phyloP scores from a whole-genome alignment of 37 sponge, comb jelly and placozoan genomes.

The Petrosia ficiformis region DNA sequence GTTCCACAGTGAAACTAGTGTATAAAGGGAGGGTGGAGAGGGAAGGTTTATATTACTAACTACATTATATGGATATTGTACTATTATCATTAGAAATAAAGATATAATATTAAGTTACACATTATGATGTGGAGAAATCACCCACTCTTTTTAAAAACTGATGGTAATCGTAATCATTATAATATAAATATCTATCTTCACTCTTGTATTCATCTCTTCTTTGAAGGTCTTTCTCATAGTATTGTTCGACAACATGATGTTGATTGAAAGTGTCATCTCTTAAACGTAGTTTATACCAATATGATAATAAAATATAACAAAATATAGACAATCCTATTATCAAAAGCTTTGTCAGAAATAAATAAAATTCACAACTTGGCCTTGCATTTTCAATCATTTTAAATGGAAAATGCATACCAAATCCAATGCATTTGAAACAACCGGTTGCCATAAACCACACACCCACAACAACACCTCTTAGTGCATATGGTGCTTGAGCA shows the following conservation, averaged over 20 bases:
- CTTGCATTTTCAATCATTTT: background rate
- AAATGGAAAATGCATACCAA: background rate
- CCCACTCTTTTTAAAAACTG: too few species aligned
- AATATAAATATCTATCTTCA: background rate
- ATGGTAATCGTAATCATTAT: too few species aligned
- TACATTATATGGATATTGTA: too few species aligned
- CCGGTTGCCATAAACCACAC: background rate
- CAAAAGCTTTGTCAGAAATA: background rate
- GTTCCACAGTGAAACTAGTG: too few species aligned
- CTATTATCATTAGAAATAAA: too few species aligned
- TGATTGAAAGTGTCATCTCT: background rate
- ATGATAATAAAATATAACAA: background rate
- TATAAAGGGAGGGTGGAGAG: too few species aligned
- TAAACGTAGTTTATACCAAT: background rate
- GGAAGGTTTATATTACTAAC: too few species aligned
- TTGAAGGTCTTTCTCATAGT: conserved; percentile 2
- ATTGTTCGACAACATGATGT: background rate
- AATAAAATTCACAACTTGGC: conserved; percentile 1
- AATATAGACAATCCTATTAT: background rate
- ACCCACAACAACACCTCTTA: background rate
- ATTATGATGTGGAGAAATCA: too few species aligned
- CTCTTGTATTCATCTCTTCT: background rate
- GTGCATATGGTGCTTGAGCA: background rate
- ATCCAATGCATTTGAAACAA: background rate
- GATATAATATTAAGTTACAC: too few species aligned